A percentile compares a stretch with the other conserved stretches of the same genome.
These are phyloP conservation scores for Pseudococcus viburni DNA, from an alignment of 2,888 invertebrate genomes.

Conservation along the genomic window DNA sequence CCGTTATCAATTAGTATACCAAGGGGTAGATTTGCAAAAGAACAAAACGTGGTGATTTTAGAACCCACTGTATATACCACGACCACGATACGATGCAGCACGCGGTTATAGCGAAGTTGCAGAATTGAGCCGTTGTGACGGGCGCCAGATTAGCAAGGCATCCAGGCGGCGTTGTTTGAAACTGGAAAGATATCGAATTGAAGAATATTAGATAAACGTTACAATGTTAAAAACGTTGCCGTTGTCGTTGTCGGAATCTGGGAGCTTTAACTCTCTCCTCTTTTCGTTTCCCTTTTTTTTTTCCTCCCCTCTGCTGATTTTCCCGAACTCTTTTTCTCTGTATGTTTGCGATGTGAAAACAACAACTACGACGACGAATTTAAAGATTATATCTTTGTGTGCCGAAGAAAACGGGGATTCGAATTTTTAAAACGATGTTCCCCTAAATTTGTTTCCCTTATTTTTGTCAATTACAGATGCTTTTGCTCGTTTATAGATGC, in stretches of 20 bases:
- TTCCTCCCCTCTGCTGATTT: neutral
- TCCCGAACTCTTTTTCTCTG: neutral
- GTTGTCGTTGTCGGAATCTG: constrained; percentile 27
- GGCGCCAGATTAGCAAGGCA: constrained; percentile 56
- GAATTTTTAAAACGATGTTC: constrained; percentile 51
- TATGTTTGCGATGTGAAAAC: constrained; percentile 47
- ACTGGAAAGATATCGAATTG: constrained; percentile 56
- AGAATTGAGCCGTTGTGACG: constrained; percentile 50
- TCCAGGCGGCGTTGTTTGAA: constrained; percentile 54
- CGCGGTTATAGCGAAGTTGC: constrained; percentile 19
- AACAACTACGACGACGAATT: constrained; percentile 37
- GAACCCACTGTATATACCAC: neutral
- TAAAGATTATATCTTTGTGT: constrained; percentile 53
- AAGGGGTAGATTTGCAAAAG: neutral
- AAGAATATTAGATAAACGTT: constrained; percentile 56
- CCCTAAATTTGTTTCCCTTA: constrained; percentile 50
- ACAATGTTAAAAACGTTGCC: constrained; percentile 51
- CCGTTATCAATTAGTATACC: neutral
- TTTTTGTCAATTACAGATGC: constrained; percentile 58
- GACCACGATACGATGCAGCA: neutral
- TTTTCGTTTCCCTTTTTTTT: neutral
- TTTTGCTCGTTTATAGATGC: constrained; percentile 52
- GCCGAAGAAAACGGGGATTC: constrained; percentile 46
- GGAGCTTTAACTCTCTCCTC: constrained; percentile 44
- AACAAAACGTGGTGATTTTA: neutral